Base-by-base conservation (phyloP, 1,140 invertebrate species). In the Steinernema khuongi region DNA sequence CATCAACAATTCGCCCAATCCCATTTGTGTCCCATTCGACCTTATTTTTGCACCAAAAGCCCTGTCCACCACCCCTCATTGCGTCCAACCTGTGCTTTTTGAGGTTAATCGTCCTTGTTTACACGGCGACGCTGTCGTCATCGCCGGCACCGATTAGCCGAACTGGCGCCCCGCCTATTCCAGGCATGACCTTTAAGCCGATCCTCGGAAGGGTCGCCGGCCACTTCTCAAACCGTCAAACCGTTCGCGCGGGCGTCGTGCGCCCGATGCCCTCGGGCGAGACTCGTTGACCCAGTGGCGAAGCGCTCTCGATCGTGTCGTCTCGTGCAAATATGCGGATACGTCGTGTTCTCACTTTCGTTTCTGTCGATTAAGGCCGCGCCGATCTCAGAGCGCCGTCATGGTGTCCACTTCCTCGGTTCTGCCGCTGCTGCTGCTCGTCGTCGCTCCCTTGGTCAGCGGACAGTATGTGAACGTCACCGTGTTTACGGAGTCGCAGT, bases 401-500 rank as follows among this genome's bases (percentile, higher is more conserved):
- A 41, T 41, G 36, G 36, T 41, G 7, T 41, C 36, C 36, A 41
- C 36, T 41, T 41, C 36, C n/a, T 41, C 36, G 36, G 36, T 41
- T 11, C 36, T 41, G n/a, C 36, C n/a, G 7, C n/a, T 41, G n/a
- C 36, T 41, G 36, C n/a, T 7, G 7, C 7, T 41, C 36, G 7
- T 11, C 36, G 36, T 7, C 7, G n/a, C 36, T 41, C n/a, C 19
- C 22, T 7, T 74, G 22, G 22, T 74, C 14, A 31, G 33, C 41
- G 41, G 31, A 18, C 73, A 71, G 67, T 66, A 76, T 41, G 76
- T 77, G 31, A 77, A 77, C 32, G 76, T 77, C 36, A 77, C 76
- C 1, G 74, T 77, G 30, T 77, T 77, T 60, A 74, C 72, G 11
- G 76, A 77, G 70, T 77, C 76, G 1, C 76, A 77, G 68, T 77